Conservation (phyloP, 2,888 invertebrate genomes). For the Aphelenchoides bicaudatus region DNA sequence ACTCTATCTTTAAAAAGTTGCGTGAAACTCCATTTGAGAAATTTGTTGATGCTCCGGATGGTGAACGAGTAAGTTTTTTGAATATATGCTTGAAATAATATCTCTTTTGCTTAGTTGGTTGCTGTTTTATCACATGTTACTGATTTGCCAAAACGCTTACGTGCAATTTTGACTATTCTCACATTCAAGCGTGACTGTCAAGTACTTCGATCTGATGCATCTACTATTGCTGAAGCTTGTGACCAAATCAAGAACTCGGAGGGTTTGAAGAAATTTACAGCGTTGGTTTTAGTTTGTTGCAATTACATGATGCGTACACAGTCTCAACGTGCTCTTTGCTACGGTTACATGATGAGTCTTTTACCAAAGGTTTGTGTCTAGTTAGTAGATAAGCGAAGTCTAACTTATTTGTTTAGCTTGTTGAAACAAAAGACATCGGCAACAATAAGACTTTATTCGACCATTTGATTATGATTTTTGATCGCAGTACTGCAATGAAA, state of each 20-base stretch:
- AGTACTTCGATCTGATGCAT: conserved; percentile 84
- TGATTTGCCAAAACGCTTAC: conserved; percentile 68
- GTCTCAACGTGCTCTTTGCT: conserved; percentile 71
- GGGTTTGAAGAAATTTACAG: conserved; percentile 83
- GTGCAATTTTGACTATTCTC: conserved; percentile 82
- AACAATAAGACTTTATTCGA: conserved; percentile 87
- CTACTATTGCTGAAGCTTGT: conserved; percentile 88
- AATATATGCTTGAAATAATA: not conserved
- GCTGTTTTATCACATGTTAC: conserved; percentile 68
- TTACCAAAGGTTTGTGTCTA: conserved; percentile 76
- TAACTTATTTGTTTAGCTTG: conserved; percentile 59
- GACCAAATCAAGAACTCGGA: conserved; percentile 66
- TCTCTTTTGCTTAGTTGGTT: conserved; percentile 68
- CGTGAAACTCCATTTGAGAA: conserved; percentile 61
- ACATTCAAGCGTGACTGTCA: conserved; percentile 79
- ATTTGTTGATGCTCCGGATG: conserved; percentile 69
- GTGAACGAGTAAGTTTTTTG: conserved; percentile 67
- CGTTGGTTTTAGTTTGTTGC: conserved; percentile 81
- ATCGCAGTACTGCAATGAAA: conserved; percentile 70
- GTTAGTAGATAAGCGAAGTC: not conserved
- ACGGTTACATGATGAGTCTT: conserved; percentile 92
- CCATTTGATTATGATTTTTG: conserved; percentile 81
- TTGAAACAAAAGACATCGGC: conserved; percentile 75
- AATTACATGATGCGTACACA: conserved; percentile 95
- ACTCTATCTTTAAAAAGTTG: conserved; percentile 80